Conservation (phyloP, 2,113 vertebrate species). For the Syrrhaptes paradoxus region DNA sequence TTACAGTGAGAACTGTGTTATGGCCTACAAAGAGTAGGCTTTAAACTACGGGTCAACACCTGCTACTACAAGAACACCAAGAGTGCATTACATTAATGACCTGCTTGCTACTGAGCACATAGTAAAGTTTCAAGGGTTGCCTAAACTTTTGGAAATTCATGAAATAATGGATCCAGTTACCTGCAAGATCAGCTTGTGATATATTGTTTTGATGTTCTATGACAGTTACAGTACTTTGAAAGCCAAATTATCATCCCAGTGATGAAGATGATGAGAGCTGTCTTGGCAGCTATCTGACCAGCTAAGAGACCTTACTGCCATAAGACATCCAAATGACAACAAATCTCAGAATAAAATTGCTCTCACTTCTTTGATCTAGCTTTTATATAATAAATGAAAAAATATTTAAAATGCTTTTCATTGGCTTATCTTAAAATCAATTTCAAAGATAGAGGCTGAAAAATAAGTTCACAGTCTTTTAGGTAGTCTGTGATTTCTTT, state of each 20-base stretch:
- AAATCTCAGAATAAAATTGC: neutral
- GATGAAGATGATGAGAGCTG: neutral
- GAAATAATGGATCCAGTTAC: neutral
- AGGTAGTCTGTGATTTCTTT: neutral
- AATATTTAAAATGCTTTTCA: neutral
- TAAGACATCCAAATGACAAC: neutral
- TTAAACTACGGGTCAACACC: neutral
- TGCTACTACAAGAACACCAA: neutral
- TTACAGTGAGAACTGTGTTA: neutral
- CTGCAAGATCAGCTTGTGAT: neutral
- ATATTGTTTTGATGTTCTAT: neutral
- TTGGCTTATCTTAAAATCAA: neutral
- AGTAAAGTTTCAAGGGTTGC: neutral
- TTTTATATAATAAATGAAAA: neutral
- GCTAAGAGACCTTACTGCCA: neutral
- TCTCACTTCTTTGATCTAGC: neutral
- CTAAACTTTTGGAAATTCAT: neutral
- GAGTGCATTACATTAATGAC: neutral
- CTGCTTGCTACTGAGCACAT: neutral
- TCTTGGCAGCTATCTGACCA: slow-evolving; percentile 26
- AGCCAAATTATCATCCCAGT: neutral
- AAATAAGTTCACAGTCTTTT: neutral
- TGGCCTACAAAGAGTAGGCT: neutral
- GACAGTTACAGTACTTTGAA: neutral
- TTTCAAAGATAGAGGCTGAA: neutral